Evolutionary conservation across 2,113 vertebrate genomes (phyloP), one percentile per base, ranked within the genome.

Genomic region (Empidonax traillii): DNA sequence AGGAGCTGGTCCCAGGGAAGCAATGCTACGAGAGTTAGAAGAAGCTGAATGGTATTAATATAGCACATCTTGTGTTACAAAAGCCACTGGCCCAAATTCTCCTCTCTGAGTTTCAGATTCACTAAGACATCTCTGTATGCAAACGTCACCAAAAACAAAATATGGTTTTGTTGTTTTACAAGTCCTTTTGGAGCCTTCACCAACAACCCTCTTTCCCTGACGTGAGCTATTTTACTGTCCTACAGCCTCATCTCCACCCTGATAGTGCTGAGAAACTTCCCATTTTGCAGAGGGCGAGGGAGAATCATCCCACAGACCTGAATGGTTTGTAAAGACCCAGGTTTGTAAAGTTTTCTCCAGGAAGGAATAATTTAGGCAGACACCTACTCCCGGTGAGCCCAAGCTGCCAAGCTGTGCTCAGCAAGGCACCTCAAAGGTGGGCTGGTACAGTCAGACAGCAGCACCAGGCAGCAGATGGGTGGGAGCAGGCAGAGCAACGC

Each of bases 11-110:
- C 61, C 86, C 76, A 53, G 65, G 85, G 65, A 72, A 56, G 30
- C 6, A 74, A 63, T 30, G 67, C 82, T 4, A 4, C 6, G 68
- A 62, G 25, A 43, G 85, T 28, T 65, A 65, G 68, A 68, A 37
- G 68, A 89, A 82, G 74, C 30, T 47, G 87, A n/a, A 37, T 2
- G 37, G 33, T 62, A 59, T 44, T 86, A 92, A 95, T 84, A 81
- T 21, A 93, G 76, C 65, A 88, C 72, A 56, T 23, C 52, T 37
- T 55, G n/a, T 49, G 44, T 84, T 74, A 93, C 75, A 94, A 79
- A 93, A 92, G 79, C 67, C 76, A 61, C 43, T 92, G 93, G 52
- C 92, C 94, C 88, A 71, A 67, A 96, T 97, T 94, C 73, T 90
- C 39, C 82, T 58, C 77, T 77, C n/a, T 0, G 1, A 81, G 75